Evolutionary conservation across 2,797 vertebrate species (phyloP), one percentile per base, ranked within the genome.

Genomic region (Capromys pilorides): DNA sequence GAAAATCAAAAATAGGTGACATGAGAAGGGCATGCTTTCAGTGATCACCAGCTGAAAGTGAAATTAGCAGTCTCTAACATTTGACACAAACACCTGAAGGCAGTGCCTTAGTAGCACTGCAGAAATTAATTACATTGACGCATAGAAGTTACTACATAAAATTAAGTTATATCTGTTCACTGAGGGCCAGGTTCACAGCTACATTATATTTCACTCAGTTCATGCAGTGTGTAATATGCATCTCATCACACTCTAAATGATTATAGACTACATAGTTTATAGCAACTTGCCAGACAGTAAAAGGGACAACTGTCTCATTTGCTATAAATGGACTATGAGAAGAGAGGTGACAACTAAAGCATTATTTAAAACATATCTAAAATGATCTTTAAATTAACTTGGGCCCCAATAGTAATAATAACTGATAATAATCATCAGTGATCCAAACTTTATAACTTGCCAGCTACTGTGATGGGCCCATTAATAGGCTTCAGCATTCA

Each of bases 361-460:
- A 69, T 77, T 82, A 73, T 6, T 75, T 85, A 69, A 92, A 67
- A 93, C 45, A 67, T 75, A 87, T 73, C 22, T 86, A 90, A 95
- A 41, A 57, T 78, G 26, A 77, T 0, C 8, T 69, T 94, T 62
- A 59, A 71, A 77, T 31, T 93, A 84, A 57, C 45, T 75, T 18
- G 6, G 90, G 83, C 8, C 21, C 5, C 10, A 90, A 71, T 89
- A 81, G 54, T 54, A 90, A 78, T 82, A 16, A 83, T 81, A 7
- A 88, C 51, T 81, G 45, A 87, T 67, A 88, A 73, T 86, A 91
- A 9, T 3, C 79, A 88, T 2, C 18, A 82, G 5, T 82, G 33
- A 51, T 19, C 64, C 4, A 85, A 36, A 1, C 18, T 91, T 89
- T 90, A 59, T 89, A 91, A 71, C 45, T 93, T 86, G 77, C 1